Base-by-base conservation (phyloP, 2,113 vertebrate genomes). In the Oryzias woworae region DNA sequence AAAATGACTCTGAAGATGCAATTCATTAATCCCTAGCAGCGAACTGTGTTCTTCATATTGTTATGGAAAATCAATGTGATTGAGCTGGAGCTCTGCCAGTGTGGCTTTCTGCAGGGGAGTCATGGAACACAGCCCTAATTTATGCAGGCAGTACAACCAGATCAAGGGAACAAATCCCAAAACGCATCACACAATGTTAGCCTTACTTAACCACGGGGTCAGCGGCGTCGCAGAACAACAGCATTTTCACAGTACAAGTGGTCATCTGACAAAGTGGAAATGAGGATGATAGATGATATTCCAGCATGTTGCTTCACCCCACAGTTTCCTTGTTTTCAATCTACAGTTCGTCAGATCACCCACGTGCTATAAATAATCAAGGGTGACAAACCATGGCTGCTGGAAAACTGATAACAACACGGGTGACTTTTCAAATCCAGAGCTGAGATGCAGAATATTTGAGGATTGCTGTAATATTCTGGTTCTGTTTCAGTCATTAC, bases 1-100 rank as follows among this genome's bases (percentile, higher is more conserved):
- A 88, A 89, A 89, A 81, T 83, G 81, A 85, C 86, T 91, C 84
- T 91, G 87, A 92, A 91, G 91, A 90, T 88, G 89, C 90, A 90
- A 90, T 92, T 92, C 88, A 91, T 91, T 88, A 90, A 88, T 89
- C 85, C 80, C 77, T 78, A 61, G 71, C 78, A 81, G 81, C 85
- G 83, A 90, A 86, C 88, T 90, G 84, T 80, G 80, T 86, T 91
- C 86, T 88, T 92, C 87, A 91, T 92, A 92, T 92, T 91, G 86
- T 90, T 92, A 92, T 90, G 87, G 85, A 88, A 91, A 91, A 92
- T 92, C 92, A 88, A 92, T 93, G 86, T 70, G 87, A 90, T 86
- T 83, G 78, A 89, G 86, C 89, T 90, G 90, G 86, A 90, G 58
- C 66, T 60, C 75, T 74, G 89, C 88, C 91, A 90, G 84, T 46